phyloP scores from a whole-genome alignment of 2,113 vertebrate species.

The Rhabdornis inornatus region DNA sequence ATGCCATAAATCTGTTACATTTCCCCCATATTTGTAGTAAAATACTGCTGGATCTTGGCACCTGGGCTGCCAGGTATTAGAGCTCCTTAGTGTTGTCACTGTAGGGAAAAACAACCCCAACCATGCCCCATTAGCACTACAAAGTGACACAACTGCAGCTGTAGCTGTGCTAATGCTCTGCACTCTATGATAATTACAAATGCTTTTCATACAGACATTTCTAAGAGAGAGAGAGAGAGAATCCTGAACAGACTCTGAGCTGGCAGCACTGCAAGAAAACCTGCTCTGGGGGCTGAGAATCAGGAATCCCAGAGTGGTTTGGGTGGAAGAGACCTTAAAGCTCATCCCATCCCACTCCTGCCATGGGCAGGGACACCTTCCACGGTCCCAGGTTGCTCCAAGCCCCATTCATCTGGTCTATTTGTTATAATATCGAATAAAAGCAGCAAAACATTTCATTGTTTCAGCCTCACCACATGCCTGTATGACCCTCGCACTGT shows the following conservation, averaged over 20 bases:
- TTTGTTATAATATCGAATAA: background rate
- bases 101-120: background rate
- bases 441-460: background rate
- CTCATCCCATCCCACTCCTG: background rate
- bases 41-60: background rate
- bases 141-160: conserved; percentile 50
- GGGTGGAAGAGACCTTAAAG: background rate
- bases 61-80: background rate
- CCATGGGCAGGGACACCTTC: background rate
- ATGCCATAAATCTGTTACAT: background rate
- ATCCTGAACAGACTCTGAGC: background rate
- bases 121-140: conserved; percentile 18
- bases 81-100: background rate
- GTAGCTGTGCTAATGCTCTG: conserved; percentile 16
- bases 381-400: background rate
- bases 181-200: conserved; percentile 39
- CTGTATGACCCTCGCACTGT: background rate
- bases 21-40: background rate
- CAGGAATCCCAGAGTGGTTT: background rate
- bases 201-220: background rate
- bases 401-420: background rate
- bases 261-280: background rate
- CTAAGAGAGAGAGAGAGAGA: background rate
- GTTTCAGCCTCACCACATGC: background rate
- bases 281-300: background rate